Percentiles rank a stretch among this genome's conserved stretches.
Conservation (phyloP, 2,113 vertebrate genomes). For the Agapornis roseicollis region DNA sequence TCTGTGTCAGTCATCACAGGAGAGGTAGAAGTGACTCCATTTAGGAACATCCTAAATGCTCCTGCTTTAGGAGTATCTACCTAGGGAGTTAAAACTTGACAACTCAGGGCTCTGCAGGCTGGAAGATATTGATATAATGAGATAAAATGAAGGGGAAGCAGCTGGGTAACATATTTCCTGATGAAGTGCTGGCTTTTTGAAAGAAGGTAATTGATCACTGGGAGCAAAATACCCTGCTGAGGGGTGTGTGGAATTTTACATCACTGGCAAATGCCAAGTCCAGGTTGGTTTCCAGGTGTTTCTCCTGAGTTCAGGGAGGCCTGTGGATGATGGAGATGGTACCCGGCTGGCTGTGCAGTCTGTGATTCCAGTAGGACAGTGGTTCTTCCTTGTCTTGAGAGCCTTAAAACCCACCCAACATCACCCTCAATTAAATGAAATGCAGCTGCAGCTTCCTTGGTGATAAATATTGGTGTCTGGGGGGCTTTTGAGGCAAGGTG, state of each 20-base stretch:
- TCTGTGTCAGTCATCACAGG: not conserved
- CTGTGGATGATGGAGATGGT: not conserved
- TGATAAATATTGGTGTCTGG: not conserved
- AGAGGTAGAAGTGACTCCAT: not conserved
- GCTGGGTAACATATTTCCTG: fast-evolving
- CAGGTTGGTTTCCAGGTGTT: not conserved
- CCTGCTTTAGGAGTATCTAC: not conserved
- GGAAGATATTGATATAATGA: not conserved
- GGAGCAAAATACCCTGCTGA: not conserved
- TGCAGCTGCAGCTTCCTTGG: not conserved
- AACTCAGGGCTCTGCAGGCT: not conserved
- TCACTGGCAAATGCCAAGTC: not conserved
- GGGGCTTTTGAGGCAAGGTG: not conserved
- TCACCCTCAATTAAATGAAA: not conserved
- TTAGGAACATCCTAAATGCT: not conserved
- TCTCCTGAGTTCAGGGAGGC: not conserved
- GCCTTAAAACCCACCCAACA: not conserved
- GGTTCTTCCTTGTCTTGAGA: not conserved
- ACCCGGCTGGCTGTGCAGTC: not conserved
- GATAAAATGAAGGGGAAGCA: not conserved
- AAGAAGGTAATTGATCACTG: not conserved
- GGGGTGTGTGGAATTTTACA: not conserved
- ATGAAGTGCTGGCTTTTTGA: not conserved
- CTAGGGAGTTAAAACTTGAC: not conserved
- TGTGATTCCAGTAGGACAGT: not conserved